phyloP scores from a whole-genome alignment of 2,888 invertebrate genomes.

The Stegophylla sp. region DNA sequence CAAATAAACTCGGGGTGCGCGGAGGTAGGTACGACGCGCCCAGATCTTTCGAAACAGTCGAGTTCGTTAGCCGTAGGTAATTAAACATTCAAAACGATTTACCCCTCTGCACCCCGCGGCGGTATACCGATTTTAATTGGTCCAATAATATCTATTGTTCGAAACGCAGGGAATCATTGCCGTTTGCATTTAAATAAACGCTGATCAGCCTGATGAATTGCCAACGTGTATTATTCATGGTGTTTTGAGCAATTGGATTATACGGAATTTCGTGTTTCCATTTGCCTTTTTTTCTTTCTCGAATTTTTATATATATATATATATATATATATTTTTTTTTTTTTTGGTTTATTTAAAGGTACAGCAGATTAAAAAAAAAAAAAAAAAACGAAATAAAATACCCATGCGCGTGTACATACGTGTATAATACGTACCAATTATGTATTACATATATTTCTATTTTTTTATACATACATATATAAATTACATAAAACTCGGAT shows the following conservation, averaged over 20 bases:
- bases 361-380: slow-evolving; percentile 23
- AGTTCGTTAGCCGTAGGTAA: slow-evolving; percentile 47
- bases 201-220: slow-evolving; percentile 44
- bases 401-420: too few relatives aligned
- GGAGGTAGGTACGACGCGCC: neutral
- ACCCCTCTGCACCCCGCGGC: too few relatives aligned
- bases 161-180: slow-evolving; percentile 29
- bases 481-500: neutral
- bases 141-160: slow-evolving; percentile 42
- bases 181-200: slow-evolving; percentile 34
- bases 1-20: neutral
- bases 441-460: too few relatives aligned
- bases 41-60: neutral
- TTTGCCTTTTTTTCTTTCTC: neutral
- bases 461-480: neutral
- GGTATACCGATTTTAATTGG: slow-evolving; percentile 33
- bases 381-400: too few relatives aligned
- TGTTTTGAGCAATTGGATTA: slow-evolving; percentile 26
- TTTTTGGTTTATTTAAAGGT: too few relatives aligned
- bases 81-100: slow-evolving; percentile 44
- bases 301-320: slow-evolving; percentile 3
- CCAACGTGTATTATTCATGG: slow-evolving; percentile 33
- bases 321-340: too few relatives aligned
- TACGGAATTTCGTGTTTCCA: slow-evolving; percentile 1
- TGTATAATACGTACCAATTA: too few relatives aligned